Evolutionary conservation across 2,113 vertebrate species (phyloP), one percentile per base, ranked within the genome.

Genomic region (Paraplagusia blochii): DNA sequence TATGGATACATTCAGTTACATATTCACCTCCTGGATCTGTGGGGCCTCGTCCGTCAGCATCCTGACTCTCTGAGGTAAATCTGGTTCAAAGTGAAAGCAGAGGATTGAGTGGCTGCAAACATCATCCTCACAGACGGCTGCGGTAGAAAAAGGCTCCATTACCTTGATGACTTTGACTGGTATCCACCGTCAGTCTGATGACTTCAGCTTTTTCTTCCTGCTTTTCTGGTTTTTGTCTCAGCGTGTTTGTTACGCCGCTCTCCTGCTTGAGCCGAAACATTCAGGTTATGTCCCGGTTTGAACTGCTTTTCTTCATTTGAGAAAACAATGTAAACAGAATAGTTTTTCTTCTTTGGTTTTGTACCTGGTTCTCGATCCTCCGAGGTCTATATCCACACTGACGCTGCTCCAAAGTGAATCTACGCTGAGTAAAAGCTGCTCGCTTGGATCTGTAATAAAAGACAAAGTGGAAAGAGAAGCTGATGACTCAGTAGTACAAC

Each of bases 21-120:
- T 49, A 69, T 80, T 85, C 66, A 93, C 93, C 93, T 93, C 92
- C 66, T 95, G 94, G 36, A 93, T 93, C 55, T 95, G 92, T 3
- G 91, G 86, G 40, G 89, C 91, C 83, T 96, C 93, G 7, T 94
- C 94, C 3, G 91, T 93, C 66, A 95, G 83, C 84, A 93, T 94
- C 67, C 50, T 90, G 49, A 93, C 58, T 5, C 76, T 68, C 89
- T 86, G 6, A 93, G 81, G 50, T 90, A 92, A 48, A 93, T 87
- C 93, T 95, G 67, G 39, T 19, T 17, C 58, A 39, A 29, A n/a
- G n/a, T 11, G 42, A 11, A 19, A 35, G 14, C 7, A n/a, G 44
- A 44, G 33, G 9, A 15, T 14, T 14, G 16, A 18, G 13, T 50
- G 33, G 22, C 14, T 55, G 29, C 6, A 13, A 0, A 29, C 22